A percentile compares a stretch with the other conserved stretches of the same genome.
phyloP scores from a whole-genome alignment of 2,113 vertebrate genomes.

The Ibidorhyncha struthersii region DNA sequence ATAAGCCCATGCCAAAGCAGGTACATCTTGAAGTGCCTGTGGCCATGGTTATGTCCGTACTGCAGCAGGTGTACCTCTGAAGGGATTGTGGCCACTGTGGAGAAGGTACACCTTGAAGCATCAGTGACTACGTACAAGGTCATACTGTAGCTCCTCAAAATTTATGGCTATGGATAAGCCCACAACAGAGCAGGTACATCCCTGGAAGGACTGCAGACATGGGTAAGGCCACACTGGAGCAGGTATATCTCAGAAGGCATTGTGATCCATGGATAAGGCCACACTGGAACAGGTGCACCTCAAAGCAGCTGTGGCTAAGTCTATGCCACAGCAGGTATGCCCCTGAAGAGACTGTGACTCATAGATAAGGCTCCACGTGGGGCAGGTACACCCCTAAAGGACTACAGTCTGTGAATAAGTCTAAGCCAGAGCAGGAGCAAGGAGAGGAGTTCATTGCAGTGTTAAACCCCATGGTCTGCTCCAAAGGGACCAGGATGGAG shows the following conservation, averaged over 20 bases:
- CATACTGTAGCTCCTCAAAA: neutral
- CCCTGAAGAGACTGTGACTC: neutral
- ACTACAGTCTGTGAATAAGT: neutral
- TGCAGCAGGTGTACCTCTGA: neutral
- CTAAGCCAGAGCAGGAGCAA: neutral
- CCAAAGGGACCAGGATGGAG: neutral
- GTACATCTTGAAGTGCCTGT: neutral
- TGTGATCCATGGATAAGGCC: neutral
- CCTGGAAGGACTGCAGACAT: neutral
- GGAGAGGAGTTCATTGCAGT: neutral
- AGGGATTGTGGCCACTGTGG: neutral
- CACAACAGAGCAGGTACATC: neutral
- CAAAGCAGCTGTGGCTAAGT: neutral
- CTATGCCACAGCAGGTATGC: neutral
- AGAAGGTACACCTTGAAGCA: neutral
- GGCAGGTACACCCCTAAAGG: neutral
- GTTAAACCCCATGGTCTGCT: neutral
- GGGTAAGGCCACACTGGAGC: too few species aligned
- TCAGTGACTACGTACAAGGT: neutral
- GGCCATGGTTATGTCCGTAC: neutral
- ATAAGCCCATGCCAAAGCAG: neutral
- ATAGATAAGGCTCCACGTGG: neutral
- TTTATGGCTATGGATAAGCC: neutral
- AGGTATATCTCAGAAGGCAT: neutral
- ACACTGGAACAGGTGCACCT: neutral